A percentile compares a stretch with the other conserved stretches of the same genome.
These are phyloP conservation scores for Notodonta dromedarius DNA, from an alignment of 2,888 invertebrate genomes.

Conservation along the genomic window DNA sequence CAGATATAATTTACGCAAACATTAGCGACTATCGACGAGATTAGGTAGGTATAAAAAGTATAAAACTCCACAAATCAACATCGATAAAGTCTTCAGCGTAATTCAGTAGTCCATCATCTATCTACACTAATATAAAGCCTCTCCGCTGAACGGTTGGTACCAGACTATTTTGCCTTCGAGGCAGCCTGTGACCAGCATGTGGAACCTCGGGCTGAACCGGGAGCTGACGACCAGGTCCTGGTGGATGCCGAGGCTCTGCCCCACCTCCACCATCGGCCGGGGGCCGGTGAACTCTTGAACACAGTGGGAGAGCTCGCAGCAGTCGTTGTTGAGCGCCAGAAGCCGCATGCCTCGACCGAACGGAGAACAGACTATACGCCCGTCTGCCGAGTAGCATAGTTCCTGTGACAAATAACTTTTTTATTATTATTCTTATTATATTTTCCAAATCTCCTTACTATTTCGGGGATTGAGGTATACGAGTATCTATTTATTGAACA, in stretches of 20 bases:
- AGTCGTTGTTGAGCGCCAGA: constrained; percentile 90
- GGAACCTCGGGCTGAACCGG: constrained; percentile 94
- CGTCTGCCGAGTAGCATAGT: constrained; percentile 95
- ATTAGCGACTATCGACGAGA: too few species aligned
- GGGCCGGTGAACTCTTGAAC: constrained; percentile 46
- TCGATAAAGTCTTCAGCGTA: constrained; percentile 17
- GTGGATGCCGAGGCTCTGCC: constrained; percentile 88
- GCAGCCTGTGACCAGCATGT: constrained; percentile 95
- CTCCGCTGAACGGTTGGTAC: constrained; percentile 90
- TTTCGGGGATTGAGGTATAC: too few species aligned
- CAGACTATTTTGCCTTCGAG: constrained; percentile 94
- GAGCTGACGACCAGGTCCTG: constrained; percentile 94
- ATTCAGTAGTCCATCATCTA: constrained; percentile 9
- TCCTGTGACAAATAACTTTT: constrained; percentile 82
- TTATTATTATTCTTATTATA: too few species aligned
- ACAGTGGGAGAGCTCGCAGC: constrained; percentile 91
- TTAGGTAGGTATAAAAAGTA: constrained; percentile 3
- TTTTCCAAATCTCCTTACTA: too few species aligned
- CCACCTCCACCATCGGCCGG: constrained; percentile 82
- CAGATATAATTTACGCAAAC: too few species aligned
- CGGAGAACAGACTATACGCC: constrained; percentile 95
- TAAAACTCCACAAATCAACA: constrained; percentile 27
- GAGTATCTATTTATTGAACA: too few species aligned
- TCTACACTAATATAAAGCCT: constrained; percentile 52
- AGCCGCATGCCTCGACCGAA: constrained; percentile 94